These are phyloP conservation scores for Macrobrachium rosenbergii DNA, from an alignment of 1,140 invertebrate genomes.

Conservation along the genomic window DNA sequence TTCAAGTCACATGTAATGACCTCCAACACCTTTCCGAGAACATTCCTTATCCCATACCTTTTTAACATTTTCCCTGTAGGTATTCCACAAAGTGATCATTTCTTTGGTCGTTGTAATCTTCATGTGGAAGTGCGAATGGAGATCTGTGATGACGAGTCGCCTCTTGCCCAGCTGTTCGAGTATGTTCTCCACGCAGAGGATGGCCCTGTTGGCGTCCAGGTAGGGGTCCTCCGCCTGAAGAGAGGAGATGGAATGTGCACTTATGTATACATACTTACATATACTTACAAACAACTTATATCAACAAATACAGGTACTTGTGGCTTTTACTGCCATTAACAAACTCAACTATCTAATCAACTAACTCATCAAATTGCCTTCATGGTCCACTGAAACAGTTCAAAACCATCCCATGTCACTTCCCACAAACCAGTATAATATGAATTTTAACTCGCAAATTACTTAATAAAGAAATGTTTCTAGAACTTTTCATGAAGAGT, in stretches of 20 bases:
- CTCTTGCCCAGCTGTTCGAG: slow-evolving; percentile 79
- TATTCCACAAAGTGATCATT: slow-evolving; percentile 78
- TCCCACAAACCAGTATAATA: too few species aligned
- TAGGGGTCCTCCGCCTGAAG: slow-evolving; percentile 81
- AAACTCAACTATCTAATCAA: too few species aligned
- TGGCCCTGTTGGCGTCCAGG: slow-evolving; percentile 80
- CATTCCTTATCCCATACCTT: slow-evolving; percentile 73
- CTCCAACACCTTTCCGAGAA: too few species aligned
- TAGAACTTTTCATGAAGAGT: too few species aligned
- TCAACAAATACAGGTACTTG: background rate
- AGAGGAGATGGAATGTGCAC: background rate
- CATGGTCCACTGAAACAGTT: too few species aligned
- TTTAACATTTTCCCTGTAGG: slow-evolving; percentile 81
- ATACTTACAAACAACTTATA: background rate
- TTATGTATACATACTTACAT: slow-evolving; percentile 4
- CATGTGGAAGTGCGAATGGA: slow-evolving; percentile 80
- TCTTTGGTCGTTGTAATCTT: slow-evolving; percentile 76
- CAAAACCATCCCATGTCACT: too few species aligned
- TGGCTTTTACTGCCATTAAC: background rate
- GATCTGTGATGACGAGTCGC: slow-evolving; percentile 78
- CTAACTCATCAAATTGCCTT: too few species aligned
- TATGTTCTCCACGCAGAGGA: slow-evolving; percentile 79
- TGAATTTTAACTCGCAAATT: too few species aligned
- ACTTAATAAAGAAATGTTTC: too few species aligned
- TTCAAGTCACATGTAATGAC: too few species aligned